phyloP scores from a whole-genome alignment of 2,888 invertebrate genomes.

The Ceramica pisi region DNA sequence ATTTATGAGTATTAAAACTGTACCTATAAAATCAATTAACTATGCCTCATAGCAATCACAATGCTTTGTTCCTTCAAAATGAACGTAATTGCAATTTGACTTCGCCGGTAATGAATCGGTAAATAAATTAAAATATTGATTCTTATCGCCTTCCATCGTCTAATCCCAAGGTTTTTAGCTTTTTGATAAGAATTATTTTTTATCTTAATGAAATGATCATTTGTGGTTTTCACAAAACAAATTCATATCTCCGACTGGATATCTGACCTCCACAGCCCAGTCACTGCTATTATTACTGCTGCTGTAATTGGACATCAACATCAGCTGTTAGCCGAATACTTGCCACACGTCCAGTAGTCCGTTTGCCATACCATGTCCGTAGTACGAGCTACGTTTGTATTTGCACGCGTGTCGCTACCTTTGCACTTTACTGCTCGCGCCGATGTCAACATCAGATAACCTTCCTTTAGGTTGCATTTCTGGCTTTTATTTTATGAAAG shows the following conservation, averaged over 20 bases:
- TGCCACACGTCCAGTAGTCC: conserved; percentile 35
- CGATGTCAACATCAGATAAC: background rate
- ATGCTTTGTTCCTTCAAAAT: background rate
- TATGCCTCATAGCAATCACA: conserved; percentile 3
- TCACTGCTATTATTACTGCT: too few relatives aligned
- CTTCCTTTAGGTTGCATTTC: conserved; percentile 30
- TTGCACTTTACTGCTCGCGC: conserved; percentile 24
- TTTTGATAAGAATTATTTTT: background rate
- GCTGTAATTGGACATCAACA: background rate
- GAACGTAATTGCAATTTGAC: conserved; percentile 1
- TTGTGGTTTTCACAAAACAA: too few relatives aligned
- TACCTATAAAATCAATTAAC: conserved; percentile 37
- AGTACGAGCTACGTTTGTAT: background rate
- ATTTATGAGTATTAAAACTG: background rate
- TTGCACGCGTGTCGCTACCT: conserved; percentile 18
- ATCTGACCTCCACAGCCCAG: too few relatives aligned
- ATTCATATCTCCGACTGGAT: too few relatives aligned
- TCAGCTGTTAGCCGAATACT: conserved; percentile 30
- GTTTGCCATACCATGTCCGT: conserved; percentile 5
- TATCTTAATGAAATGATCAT: background rate
- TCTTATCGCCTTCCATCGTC: conserved; percentile 1
- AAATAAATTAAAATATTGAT: conserved; percentile 14
- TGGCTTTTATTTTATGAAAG: background rate
- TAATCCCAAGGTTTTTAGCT: background rate
- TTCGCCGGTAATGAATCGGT: background rate